Evolutionary conservation across 2,113 vertebrate genomes (phyloP), one percentile per base, ranked within the genome.

Genomic region (Harpagus bidentatus): DNA sequence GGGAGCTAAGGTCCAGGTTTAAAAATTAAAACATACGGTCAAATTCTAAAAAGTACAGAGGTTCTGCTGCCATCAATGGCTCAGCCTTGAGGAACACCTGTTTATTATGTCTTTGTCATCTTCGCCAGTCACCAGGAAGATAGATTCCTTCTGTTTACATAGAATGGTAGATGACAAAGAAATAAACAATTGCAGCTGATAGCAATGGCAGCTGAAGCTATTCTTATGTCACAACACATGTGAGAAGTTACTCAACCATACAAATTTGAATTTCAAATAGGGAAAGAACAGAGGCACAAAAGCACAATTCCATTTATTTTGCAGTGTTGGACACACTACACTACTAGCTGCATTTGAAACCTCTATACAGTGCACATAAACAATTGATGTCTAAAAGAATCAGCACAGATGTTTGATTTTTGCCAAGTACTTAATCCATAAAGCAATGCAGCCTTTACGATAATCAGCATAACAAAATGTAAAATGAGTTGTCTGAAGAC

Each of bases 241-340:
- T 42, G 71, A 95, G 62, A 91, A 96, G 59, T 90, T 83, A 92
- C 13, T 90, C 47, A 96, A 88, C 53, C 53, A 79, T 13, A 70
- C 2, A 80, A 65, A 92, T 62, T 25, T 61, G 59, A 80, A 77
- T 96, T 90, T 86, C 74, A 85, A 88, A 70, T 2, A 62, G 20
- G 29, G 16, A 73, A 90, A 88, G 23, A 77, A 76, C 7, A 89
- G 40, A 89, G 42, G 26, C 55, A 88, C 34, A 67, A n/a, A 90
- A 71, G 45, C 29, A 52, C 28, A 56, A 22, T 32, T 89, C 23
- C 16, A 18, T 61, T 93, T 85, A 67, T 74, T 80, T 79, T 72
- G 25, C 65, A 52, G 65, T 28, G 18, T 5, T 38, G 70, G 65
- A 66, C 36, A 72, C 48, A 47, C 18, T 31, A 77, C 9, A 16